phyloP scores from a whole-genome alignment of 2,113 vertebrate species.

The Ctenodactylus gundi region DNA sequence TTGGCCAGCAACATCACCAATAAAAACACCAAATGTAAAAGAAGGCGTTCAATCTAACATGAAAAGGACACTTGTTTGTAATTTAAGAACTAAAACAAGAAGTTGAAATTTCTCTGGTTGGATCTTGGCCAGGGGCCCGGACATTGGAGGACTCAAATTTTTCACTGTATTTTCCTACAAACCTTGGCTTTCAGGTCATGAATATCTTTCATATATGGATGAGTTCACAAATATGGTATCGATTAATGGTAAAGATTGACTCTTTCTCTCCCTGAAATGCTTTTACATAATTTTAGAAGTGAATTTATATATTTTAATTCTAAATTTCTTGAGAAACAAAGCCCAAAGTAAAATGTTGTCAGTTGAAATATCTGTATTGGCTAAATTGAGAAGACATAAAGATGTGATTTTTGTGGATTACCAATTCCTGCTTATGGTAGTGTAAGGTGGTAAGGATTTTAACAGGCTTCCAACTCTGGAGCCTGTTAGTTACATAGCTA shows the following conservation, averaged over 20 bases:
- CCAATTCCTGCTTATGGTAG: background rate
- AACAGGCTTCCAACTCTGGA: background rate
- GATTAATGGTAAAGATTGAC: background rate
- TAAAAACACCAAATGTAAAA: background rate
- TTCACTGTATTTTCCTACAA: background rate
- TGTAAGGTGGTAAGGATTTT: background rate
- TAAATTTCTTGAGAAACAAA: background rate
- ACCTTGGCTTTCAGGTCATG: background rate
- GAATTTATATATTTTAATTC: background rate
- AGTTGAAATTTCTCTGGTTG: background rate
- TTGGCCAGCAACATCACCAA: background rate
- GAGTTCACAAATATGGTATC: background rate
- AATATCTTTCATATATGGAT: background rate
- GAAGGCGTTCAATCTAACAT: background rate
- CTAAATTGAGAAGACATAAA: background rate
- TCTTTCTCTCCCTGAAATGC: background rate
- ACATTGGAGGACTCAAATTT: background rate
- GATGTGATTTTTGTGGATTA: background rate
- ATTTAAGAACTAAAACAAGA: background rate
- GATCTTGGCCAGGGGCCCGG: fast-evolving
- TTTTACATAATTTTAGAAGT: background rate
- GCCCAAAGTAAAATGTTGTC: background rate
- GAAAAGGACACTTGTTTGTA: background rate
- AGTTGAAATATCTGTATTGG: background rate
- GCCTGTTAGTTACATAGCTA: background rate